Evolutionary conservation across 2,113 vertebrate genomes (phyloP).

Genomic region (Tachycineta bicolor): DNA sequence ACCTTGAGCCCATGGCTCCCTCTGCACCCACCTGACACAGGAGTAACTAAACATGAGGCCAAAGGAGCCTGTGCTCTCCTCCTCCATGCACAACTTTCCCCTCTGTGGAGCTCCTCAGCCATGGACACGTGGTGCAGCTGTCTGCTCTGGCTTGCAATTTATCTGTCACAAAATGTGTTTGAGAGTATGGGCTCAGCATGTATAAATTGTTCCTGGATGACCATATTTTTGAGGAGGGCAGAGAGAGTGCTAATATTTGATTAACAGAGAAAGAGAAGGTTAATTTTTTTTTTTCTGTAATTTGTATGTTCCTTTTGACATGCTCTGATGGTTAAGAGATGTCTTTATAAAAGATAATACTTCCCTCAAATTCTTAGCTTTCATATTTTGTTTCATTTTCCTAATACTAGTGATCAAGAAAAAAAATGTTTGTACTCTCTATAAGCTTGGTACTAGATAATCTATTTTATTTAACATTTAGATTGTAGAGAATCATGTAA

Average conservation of each 20-base stretch:
- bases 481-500: background rate
- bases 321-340: background rate
- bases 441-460: background rate
- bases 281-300: background rate
- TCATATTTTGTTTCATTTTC: background rate
- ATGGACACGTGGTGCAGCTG: background rate
- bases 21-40: background rate
- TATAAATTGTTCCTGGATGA: background rate
- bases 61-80: background rate
- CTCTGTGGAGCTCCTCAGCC: background rate
- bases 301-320: background rate
- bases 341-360: background rate
- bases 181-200: background rate
- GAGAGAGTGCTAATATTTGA: background rate
- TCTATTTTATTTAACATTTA: background rate
- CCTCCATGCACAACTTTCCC: background rate
- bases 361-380: background rate
- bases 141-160: background rate
- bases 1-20: background rate
- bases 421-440: background rate
- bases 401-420: background rate
- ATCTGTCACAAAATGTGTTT: background rate
- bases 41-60: background rate
- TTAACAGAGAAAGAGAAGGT: background rate
- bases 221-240: background rate